Evolutionary conservation across 2,888 invertebrate genomes (phyloP).

Genomic region (Lasioglossum zephyrum): DNA sequence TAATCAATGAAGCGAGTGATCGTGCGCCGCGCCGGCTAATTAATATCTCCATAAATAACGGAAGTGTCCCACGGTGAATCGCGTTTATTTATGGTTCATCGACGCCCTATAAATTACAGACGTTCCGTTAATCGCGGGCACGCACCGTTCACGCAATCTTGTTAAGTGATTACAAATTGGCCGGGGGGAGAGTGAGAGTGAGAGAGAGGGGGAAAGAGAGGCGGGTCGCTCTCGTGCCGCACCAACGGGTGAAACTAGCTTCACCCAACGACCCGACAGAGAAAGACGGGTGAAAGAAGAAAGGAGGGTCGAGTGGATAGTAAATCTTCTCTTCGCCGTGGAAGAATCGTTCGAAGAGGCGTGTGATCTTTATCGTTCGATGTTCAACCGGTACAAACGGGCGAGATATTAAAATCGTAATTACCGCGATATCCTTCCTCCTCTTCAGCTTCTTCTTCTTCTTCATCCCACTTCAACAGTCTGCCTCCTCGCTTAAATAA

Average conservation of each 20-base stretch:
- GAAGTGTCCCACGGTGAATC: slow-evolving; percentile 7
- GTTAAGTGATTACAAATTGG: slow-evolving; percentile 6
- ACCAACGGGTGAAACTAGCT: background rate
- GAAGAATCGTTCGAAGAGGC: background rate
- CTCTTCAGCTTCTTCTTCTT: background rate
- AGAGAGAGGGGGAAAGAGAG: background rate
- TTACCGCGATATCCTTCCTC: slow-evolving; percentile 18
- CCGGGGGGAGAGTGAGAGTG: background rate
- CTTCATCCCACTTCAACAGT: background rate
- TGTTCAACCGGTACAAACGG: slow-evolving; percentile 11
- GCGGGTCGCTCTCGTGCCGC: background rate
- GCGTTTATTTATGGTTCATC: slow-evolving; percentile 22
- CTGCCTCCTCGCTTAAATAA: background rate
- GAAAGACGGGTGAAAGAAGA: background rate
- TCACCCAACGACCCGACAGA: background rate
- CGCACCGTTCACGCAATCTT: slow-evolving; percentile 17
- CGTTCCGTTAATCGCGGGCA: slow-evolving; percentile 10
- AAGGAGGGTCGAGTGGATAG: background rate
- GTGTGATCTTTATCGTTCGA: slow-evolving; percentile 32
- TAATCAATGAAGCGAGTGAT: slow-evolving; percentile 15
- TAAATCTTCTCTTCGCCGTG: background rate
- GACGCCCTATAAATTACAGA: slow-evolving; percentile 27
- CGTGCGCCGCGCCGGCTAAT: slow-evolving; percentile 12
- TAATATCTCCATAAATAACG: slow-evolving; percentile 29
- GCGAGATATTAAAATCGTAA: slow-evolving; percentile 59